Base-by-base conservation (phyloP, 2,888 invertebrate genomes). In the Eristalis arbustorum region DNA sequence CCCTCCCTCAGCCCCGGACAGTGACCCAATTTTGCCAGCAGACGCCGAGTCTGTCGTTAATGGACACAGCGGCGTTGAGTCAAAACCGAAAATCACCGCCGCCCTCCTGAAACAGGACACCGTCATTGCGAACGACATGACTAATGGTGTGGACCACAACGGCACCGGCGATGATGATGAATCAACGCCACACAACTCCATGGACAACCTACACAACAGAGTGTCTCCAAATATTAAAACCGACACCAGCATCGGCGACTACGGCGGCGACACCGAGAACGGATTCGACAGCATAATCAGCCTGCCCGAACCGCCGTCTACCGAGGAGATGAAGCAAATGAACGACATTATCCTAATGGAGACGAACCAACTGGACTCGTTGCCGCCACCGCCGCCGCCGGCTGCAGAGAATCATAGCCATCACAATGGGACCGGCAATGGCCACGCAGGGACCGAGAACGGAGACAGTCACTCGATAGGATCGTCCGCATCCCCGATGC, bases 31-130 rank as follows among this genome's bases (percentile, higher is more conserved):
- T n/a, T 31, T 76, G 25, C 42, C 57, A 31, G 69, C 34, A 88
- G 92, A 2, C 89, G 91, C 2, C 92, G 93, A 73, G n/a, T 63
- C 82, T 13, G 82, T 88, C 78, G 91, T 92, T 1, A 92, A 94
- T 56, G 91, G 92, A 1, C 92, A 93, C 40, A 94, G 94, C 40
- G 93, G 91, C 66, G 94, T 94, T 3, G 93, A 89, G 68, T 94
- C 89, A 66, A 95, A 95, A 88, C 96, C 96, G 4, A 94, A 96
- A 37, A 95, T 96, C 64, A 96, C 95, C 56, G 95, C 96, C 0
- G 96, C 95, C 0, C 94, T 96, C 61, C 94, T 95, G 88, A 96
- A 96, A 88, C 94, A 95, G 90, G 94, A 95, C 90, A 93, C 94
- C 0, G 93, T 94, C 5, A 94, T 94, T 83, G 88, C 61, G 80